Conservation (phyloP, 2,797 vertebrate genomes). For the Chaenodraco wilsoni region DNA sequence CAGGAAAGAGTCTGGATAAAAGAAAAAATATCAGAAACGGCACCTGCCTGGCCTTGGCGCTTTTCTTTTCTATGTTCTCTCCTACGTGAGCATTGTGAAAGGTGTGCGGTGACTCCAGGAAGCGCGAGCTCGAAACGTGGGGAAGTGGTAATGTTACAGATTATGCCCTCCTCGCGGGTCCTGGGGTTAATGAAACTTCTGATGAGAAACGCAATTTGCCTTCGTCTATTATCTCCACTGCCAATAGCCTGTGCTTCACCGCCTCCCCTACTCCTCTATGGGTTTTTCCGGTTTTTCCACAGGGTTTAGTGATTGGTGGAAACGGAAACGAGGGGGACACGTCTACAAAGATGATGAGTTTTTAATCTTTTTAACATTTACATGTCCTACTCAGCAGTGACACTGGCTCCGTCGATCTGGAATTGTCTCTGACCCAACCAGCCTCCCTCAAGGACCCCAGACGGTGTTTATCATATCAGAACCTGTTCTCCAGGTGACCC, state of each 20-base stretch:
- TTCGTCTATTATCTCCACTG: slow-evolving; percentile 84
- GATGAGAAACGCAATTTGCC: slow-evolving; percentile 88
- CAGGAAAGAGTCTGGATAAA: slow-evolving; percentile 34
- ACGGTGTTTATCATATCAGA: slow-evolving; percentile 78
- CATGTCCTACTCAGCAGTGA: slow-evolving; percentile 81
- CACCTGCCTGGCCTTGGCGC: slow-evolving; percentile 29
- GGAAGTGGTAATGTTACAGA: slow-evolving; percentile 86
- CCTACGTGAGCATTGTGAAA: slow-evolving; percentile 68
- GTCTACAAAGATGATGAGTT: slow-evolving; percentile 85
- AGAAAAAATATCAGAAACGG: slow-evolving; percentile 48
- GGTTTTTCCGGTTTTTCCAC: slow-evolving; percentile 77
- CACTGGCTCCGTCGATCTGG: slow-evolving; percentile 75
- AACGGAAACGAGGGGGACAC: slow-evolving; percentile 54
- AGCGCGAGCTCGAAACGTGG: slow-evolving; percentile 75
- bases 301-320: slow-evolving; percentile 69
- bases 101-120: slow-evolving; percentile 67
- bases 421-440: slow-evolving; percentile 76
- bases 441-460: slow-evolving; percentile 75
- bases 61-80: slow-evolving; percentile 17
- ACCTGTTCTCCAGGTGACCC: slow-evolving; percentile 74
- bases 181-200: slow-evolving; percentile 88
- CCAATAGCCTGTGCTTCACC: slow-evolving; percentile 74
- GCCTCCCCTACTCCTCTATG: slow-evolving; percentile 61
- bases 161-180: slow-evolving; percentile 83
- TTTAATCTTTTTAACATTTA: slow-evolving; percentile 89